Conservation (phyloP, 2,888 invertebrate species). For the Catocala sponsa region DNA sequence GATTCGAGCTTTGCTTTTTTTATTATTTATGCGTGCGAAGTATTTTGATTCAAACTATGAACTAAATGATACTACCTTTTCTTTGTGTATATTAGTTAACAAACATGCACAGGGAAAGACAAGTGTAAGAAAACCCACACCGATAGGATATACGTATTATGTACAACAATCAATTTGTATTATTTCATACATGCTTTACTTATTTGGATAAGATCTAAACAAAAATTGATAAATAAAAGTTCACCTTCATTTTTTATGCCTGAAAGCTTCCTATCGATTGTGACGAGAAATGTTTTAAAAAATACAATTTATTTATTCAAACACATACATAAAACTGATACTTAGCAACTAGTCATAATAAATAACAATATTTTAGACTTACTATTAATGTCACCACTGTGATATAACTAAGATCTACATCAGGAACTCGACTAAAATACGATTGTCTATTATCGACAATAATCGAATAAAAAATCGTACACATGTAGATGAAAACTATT, state of each 20-base stretch:
- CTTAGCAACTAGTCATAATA: constrained; percentile 50
- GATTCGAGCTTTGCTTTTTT: neutral
- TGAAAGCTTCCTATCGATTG: constrained; percentile 87
- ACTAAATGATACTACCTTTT: constrained; percentile 25
- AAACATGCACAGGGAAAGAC: constrained; percentile 49
- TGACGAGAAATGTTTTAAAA: constrained; percentile 63
- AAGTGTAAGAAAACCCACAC: constrained; percentile 65
- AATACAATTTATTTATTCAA: constrained; percentile 73
- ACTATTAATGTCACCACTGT: constrained; percentile 42
- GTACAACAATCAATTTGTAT: constrained; percentile 46
- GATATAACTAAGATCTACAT: constrained; percentile 49
- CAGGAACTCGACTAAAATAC: constrained; percentile 56
- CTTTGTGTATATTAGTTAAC: constrained; percentile 40
- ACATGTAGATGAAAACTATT: constrained; percentile 13
- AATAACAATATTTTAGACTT: constrained; percentile 48
- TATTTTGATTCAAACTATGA: constrained; percentile 20
- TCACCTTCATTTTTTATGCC: constrained; percentile 51
- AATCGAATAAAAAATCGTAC: constrained; percentile 27
- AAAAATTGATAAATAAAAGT: constrained; percentile 10
- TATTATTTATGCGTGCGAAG: constrained; percentile 22
- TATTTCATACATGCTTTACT: constrained; percentile 84
- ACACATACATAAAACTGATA: constrained; percentile 59
- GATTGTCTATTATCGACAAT: constrained; percentile 25
- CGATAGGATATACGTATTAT: constrained; percentile 51
- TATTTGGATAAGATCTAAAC: constrained; percentile 26